Base-by-base conservation (phyloP, 2,888 invertebrate species). In the Machimus atricapillus region DNA sequence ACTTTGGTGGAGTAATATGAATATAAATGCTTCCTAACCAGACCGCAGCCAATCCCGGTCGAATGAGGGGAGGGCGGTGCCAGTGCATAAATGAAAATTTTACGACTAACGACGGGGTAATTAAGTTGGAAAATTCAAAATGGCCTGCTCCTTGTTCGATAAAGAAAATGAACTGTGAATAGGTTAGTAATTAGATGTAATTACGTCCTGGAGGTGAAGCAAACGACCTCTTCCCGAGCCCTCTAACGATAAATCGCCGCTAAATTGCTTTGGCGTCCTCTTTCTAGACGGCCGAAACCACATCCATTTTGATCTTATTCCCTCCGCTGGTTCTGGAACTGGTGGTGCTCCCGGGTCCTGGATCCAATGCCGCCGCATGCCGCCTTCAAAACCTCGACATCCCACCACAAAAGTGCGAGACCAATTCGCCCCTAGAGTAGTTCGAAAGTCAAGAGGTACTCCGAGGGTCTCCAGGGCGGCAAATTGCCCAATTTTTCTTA, bases 61-160 rank as follows among this genome's bases (percentile, higher is more conserved):
- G 52, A 52, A 52, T 52, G 14, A 0, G 56, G 6, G 1, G 8
- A 19, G n/a, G 56, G 19, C 19, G 19, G 1, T n/a, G 56, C 6
- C 9, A 19, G 19, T 56, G 66, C 79, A 27, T 79, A 79, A 79
- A 52, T 19, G 79, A 52, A 79, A 46, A 46, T 79, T 52, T 79
- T 46, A 43, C 46, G 43, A 79, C 52, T 16, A 79, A 46, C 31
- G 52, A 79, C 31, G 52, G 46, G 31, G 66, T 27, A 79, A 79
- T 79, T 79, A 79, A 79, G 52, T 79, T 79, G 31, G 66, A 79
- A 79, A 79, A 79, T 27, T 79, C 79, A 79, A 79, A 79, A 79
- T 52, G 46, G n/a, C 46, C 23, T 27, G 31, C 52, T 52, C 40
- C 79, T 79, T 79, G 27, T 16, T 27, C 52, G 14, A 78, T 78